phyloP scores from a whole-genome alignment of 2,113 vertebrate species.

The Lophius piscatorius region DNA sequence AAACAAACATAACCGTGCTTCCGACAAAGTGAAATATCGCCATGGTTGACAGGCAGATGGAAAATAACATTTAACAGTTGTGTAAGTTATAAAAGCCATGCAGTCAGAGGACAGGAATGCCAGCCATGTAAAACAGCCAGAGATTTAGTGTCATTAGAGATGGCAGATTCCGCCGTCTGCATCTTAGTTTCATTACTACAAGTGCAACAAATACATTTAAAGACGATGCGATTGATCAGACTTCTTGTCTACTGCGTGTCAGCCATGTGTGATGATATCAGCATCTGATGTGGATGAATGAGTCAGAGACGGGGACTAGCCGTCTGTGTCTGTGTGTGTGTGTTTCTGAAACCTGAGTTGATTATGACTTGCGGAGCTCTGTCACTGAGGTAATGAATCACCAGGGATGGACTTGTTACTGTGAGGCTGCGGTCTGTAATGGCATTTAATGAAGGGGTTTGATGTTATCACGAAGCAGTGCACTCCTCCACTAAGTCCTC shows the following conservation, averaged over 20 bases:
- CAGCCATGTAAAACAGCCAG: background rate
- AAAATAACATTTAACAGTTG: slow-evolving; percentile 4
- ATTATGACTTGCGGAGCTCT: slow-evolving; percentile 30
- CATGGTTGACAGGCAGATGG: background rate
- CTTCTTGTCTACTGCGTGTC: slow-evolving; percentile 6
- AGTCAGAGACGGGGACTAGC: slow-evolving; percentile 55
- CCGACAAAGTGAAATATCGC: background rate
- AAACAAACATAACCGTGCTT: slow-evolving; percentile 11
- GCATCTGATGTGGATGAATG: slow-evolving; percentile 58
- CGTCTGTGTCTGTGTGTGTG: slow-evolving; percentile 28
- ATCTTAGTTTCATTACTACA: background rate
- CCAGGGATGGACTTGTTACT: slow-evolving; percentile 7
- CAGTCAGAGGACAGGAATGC: background rate
- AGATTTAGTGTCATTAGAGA: background rate
- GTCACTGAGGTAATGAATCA: slow-evolving; percentile 61
- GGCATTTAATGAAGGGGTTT: slow-evolving; percentile 32
- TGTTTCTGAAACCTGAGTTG: slow-evolving; percentile 57
- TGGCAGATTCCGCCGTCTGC: background rate
- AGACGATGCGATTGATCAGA: background rate
- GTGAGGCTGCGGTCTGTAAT: slow-evolving; percentile 24
- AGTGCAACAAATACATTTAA: background rate
- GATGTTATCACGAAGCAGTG: slow-evolving; percentile 24
- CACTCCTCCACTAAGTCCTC: slow-evolving; percentile 15
- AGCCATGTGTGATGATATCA: slow-evolving; percentile 49
- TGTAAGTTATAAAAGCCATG: background rate